A percentile compares a stretch with the other conserved stretches of the same genome.
Conservation (phyloP, 2,888 invertebrate species). For the Limnephilus rhombicus region DNA sequence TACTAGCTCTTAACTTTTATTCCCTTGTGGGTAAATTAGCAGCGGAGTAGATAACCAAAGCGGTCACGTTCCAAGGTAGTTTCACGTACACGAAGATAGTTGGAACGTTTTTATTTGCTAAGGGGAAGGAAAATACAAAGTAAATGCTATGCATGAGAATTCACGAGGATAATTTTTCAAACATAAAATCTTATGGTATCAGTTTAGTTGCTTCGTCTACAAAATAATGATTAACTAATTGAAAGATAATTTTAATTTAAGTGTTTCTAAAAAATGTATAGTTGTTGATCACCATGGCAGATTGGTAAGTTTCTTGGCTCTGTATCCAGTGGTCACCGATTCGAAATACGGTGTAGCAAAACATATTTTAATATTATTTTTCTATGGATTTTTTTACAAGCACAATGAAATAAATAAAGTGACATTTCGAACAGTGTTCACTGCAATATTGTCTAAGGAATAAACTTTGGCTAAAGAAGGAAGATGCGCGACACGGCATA, state of each 20-base stretch:
- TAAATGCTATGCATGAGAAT: neutral
- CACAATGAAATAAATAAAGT: neutral
- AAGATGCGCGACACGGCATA: too few relatives aligned
- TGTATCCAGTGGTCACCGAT: neutral
- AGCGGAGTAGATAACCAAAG: constrained; percentile 5
- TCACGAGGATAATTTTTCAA: neutral
- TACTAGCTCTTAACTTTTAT: neutral
- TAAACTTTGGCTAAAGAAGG: too few relatives aligned
- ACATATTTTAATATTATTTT: neutral
- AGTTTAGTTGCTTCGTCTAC: neutral
- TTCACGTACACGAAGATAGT: constrained; percentile 3
- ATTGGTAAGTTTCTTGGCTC: neutral
- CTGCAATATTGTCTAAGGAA: too few relatives aligned
- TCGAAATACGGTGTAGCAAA: neutral
- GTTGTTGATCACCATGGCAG: too few relatives aligned
- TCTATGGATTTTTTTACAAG: neutral
- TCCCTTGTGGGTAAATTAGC: constrained; percentile 18
- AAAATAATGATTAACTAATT: neutral
- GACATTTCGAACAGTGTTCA: too few relatives aligned
- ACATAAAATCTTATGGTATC: neutral
- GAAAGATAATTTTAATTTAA: too few relatives aligned
- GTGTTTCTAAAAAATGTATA: too few relatives aligned
- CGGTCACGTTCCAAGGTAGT: neutral
- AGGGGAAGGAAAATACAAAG: neutral
- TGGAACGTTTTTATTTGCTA: constrained; percentile 19